Conservation (phyloP, 92 coral and sea anemone genomes). For the Bergia puertoricense region DNA sequence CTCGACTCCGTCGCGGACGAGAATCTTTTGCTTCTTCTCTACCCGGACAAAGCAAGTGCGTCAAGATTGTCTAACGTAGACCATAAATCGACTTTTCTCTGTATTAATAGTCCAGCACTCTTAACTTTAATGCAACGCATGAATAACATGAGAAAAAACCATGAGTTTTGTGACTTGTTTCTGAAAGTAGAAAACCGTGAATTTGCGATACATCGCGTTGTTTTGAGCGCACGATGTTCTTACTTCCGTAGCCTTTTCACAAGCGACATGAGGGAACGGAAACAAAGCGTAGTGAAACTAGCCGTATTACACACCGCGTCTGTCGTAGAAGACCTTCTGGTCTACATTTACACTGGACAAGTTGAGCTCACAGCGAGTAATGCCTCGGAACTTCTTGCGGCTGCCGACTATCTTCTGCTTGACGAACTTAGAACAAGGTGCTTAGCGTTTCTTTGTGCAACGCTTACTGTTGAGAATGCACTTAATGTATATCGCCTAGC, state of each 20-base stretch:
- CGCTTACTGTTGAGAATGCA: background rate
- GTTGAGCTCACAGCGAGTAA: background rate
- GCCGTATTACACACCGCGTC: background rate
- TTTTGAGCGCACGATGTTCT: background rate
- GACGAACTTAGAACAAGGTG: conserved; percentile 14
- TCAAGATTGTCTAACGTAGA: background rate
- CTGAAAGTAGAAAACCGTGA: conserved; percentile 10
- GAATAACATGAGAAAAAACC: background rate
- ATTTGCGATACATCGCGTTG: conserved; percentile 17
- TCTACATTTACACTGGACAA: conserved; percentile 12
- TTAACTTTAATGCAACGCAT: background rate
- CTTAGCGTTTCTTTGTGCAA: background rate
- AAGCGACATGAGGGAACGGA: conserved; percentile 15
- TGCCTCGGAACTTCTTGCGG: background rate
- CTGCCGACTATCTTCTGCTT: conserved; percentile 16
- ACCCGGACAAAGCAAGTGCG: conserved; percentile 1
- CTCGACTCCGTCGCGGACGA: conserved; percentile 7
- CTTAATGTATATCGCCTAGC: background rate
- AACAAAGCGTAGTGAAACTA: background rate
- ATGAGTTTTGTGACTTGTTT: background rate
- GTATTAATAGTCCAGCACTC: background rate
- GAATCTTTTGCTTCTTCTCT: background rate
- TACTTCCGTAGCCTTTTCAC: conserved; percentile 9
- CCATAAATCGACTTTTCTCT: background rate
- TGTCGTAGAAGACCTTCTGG: conserved; percentile 8